Evolutionary conservation across 2,113 vertebrate species (phyloP).

Genomic region (Phylloscopus whistleri): DNA sequence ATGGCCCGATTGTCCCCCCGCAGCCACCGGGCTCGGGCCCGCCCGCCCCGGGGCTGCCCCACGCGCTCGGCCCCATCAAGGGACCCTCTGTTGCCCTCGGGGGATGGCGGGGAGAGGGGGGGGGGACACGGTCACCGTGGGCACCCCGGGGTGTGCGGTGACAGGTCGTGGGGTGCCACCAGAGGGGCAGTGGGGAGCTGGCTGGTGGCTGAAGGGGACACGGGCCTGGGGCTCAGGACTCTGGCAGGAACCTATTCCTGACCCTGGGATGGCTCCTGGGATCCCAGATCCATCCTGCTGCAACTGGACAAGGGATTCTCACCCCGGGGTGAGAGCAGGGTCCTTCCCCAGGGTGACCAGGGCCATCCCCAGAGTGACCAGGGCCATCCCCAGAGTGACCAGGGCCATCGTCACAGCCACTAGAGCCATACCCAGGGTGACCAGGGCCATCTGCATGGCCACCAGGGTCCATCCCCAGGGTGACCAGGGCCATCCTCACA

Average conservation of each 20-base stretch:
- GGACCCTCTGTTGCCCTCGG: neutral
- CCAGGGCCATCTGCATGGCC: neutral
- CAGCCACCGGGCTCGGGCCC: neutral
- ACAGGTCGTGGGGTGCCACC: neutral
- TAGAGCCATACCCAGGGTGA: neutral
- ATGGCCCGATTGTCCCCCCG: neutral
- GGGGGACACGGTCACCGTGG: neutral
- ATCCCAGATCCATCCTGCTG: neutral
- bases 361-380: too few species aligned
- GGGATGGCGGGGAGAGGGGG: neutral
- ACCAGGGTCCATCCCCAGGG: too few species aligned
- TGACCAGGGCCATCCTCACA: too few species aligned
- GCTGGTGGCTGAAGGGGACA: accelerated
- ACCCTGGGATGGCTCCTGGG: accelerated
- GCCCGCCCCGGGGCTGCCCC: neutral
- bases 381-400: too few species aligned
- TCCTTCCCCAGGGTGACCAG: neutral
- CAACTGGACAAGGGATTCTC: accelerated
- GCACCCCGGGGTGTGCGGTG: neutral
- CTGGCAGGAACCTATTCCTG: accelerated
- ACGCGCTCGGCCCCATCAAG: neutral
- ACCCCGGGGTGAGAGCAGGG: accelerated
- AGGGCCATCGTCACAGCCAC: too few species aligned
- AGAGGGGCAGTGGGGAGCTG: neutral
- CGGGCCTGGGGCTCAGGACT: accelerated